Base-by-base conservation (phyloP, 2,888 invertebrate genomes). In the Sinhomidia bicolor region DNA sequence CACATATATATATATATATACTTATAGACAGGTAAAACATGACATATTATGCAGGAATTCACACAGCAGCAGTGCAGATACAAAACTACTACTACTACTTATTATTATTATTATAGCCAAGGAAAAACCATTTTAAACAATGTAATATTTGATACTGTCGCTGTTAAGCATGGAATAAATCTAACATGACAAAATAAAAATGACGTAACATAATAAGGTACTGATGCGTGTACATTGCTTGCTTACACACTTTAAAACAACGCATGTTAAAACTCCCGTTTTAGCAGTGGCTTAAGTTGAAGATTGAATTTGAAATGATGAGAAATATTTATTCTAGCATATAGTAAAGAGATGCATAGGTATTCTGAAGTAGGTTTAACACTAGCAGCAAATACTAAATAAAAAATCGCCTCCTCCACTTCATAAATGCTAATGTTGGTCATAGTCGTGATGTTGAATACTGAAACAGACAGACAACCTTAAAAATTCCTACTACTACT, bases 131-230 rank as follows among this genome's bases (percentile, higher is more conserved):
- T 47, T 47, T 74, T 10, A 17, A 41, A 41, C 17, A 71, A 71
- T 71, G 20, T 41, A 7, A 17, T 41, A 10, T 17, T 71, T 5
- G 17, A 10, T 23, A 20, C 9, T 41, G 20, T 65, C 12, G 60
- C 9, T 71, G 20, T 4, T 14, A 32, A 32, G 60, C 62, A 65
- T 65, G 62, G 62, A n/a, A 32, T 65, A 65, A 65, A 29, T 32
- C 62, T 32, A 65, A 65, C 74, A 74, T 74, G 47, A 47, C 47
- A 44, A 74, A 80, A 80, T 23, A 60, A 80, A 80, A 57, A 26
- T 80, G 80, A 80, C 62, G 80, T 80, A 80, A 80, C 80, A 60
- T 60, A 62, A 78, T 78, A 74, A 47, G 29, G 32, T 65, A 29
- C n/a, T 65, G 29, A 32, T 65, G 32, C 62, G 62, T 65, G 32